These are phyloP conservation scores for Melanotaenia maccullochi DNA, from an alignment of 2,797 vertebrate genomes.

Conservation along the genomic window DNA sequence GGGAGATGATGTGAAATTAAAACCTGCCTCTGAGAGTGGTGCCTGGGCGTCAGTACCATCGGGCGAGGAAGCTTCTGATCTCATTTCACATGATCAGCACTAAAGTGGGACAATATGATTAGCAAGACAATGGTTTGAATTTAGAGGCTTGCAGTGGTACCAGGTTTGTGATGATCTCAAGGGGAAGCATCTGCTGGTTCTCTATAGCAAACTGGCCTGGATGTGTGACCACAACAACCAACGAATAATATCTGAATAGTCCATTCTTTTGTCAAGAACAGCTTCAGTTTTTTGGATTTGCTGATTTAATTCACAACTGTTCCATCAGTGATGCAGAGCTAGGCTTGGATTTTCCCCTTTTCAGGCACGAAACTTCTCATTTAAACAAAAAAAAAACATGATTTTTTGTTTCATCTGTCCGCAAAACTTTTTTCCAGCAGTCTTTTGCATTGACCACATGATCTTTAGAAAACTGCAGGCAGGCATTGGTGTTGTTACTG, in stretches of 20 bases:
- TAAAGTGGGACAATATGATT: constrained; percentile 75
- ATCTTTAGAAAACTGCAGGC: background rate
- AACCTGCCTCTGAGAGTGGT: constrained; percentile 70
- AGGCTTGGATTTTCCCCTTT: background rate
- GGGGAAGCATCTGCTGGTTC: background rate
- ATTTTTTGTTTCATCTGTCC: background rate
- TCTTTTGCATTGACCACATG: background rate
- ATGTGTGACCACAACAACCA: background rate
- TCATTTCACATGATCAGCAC: constrained; percentile 72
- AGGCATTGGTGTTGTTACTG: background rate
- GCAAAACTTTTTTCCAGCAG: background rate
- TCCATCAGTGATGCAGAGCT: background rate
- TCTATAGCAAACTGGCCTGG: background rate
- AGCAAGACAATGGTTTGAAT: constrained; percentile 47
- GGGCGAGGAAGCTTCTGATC: constrained; percentile 67
- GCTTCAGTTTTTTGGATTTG: background rate
- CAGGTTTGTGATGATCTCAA: constrained; percentile 28
- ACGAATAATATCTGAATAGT: background rate
- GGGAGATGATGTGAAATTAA: constrained; percentile 77
- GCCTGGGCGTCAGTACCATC: constrained; percentile 45
- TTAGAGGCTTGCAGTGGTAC: constrained; percentile 20
- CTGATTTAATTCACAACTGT: background rate
- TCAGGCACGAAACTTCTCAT: background rate
- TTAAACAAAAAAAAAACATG: background rate
- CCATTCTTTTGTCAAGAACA: background rate